phyloP scores from a whole-genome alignment of 2,888 invertebrate genomes.

The Drosophila mercatorum region DNA sequence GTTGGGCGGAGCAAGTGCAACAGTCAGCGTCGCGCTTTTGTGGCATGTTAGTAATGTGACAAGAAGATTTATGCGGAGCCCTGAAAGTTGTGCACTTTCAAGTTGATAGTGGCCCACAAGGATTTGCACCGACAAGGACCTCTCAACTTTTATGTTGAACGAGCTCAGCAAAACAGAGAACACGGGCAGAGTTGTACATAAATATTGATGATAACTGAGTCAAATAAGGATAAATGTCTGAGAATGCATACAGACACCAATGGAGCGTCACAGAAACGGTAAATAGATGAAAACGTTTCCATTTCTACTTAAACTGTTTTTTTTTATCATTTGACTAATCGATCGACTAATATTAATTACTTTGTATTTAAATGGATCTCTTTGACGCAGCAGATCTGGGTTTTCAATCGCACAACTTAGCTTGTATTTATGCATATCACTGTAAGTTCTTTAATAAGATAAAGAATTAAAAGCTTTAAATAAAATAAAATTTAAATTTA shows the following conservation, averaged over 20 bases:
- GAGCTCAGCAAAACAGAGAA: conserved; percentile 5
- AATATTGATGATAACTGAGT: conserved; percentile 1
- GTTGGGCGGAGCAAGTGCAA: not conserved
- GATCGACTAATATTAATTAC: too few relatives aligned
- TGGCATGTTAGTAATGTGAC: conserved; percentile 60
- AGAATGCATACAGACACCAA: not conserved
- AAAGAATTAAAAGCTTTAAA: too few relatives aligned
- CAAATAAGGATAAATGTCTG: not conserved
- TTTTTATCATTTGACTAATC: not conserved
- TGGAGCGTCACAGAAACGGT: not conserved
- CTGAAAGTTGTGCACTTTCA: conserved; percentile 57
- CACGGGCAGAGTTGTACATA: not conserved
- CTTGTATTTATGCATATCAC: too few relatives aligned
- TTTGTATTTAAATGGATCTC: too few relatives aligned
- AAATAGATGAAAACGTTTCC: not conserved
- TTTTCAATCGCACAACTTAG: too few relatives aligned
- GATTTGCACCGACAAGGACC: conserved; percentile 44
- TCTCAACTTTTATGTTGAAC: conserved; percentile 18
- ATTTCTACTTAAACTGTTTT: not conserved
- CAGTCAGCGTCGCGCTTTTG: conserved; percentile 31
- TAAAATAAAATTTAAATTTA: too few relatives aligned
- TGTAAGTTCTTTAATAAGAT: too few relatives aligned
- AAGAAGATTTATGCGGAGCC: conserved; percentile 67
- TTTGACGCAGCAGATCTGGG: too few relatives aligned
- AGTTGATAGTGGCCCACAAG: conserved; percentile 69